A percentile compares a stretch with the other conserved stretches of the same genome.
phyloP scores from a whole-genome alignment of 2,797 vertebrate genomes.

The Hydrophis major region DNA sequence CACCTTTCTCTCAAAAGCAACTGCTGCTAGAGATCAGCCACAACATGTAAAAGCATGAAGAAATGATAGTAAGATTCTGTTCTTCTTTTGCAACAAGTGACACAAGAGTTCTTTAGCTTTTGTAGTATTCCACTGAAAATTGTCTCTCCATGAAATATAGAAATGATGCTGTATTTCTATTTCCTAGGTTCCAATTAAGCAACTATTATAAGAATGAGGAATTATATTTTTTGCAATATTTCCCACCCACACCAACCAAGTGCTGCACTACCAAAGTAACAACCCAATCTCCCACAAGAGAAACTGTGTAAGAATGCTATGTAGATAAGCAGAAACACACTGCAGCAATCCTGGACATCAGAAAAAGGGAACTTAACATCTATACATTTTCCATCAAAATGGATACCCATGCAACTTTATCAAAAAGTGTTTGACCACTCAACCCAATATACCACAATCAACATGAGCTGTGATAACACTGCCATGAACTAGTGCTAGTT shows the following conservation, averaged over 20 bases:
- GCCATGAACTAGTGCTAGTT: not conserved
- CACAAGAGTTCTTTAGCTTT: constrained; percentile 35
- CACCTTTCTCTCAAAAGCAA: constrained; percentile 58
- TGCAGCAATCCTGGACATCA: not conserved
- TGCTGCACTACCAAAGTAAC: not conserved
- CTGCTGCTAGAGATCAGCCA: constrained; percentile 56
- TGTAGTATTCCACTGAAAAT: constrained; percentile 37
- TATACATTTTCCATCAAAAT: not conserved
- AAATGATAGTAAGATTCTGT: constrained; percentile 37
- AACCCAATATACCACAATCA: not conserved
- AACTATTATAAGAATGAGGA: constrained; percentile 24
- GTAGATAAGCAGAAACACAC: not conserved
- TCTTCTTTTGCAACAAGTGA: constrained; percentile 16
- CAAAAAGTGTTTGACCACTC: not conserved
- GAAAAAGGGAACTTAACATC: not conserved
- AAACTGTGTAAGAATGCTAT: not conserved
- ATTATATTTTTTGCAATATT: constrained; percentile 16
- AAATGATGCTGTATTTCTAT: constrained; percentile 6
- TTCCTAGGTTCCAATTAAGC: not conserved
- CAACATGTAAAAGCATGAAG: constrained; percentile 48
- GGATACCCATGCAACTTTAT: not conserved
- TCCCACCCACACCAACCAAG: not conserved
- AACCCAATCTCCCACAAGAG: not conserved
- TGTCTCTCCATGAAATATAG: constrained; percentile 44
- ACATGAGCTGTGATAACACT: not conserved